Base-by-base conservation (phyloP, 1,140 invertebrate species). In the Penaeus vannamei region DNA sequence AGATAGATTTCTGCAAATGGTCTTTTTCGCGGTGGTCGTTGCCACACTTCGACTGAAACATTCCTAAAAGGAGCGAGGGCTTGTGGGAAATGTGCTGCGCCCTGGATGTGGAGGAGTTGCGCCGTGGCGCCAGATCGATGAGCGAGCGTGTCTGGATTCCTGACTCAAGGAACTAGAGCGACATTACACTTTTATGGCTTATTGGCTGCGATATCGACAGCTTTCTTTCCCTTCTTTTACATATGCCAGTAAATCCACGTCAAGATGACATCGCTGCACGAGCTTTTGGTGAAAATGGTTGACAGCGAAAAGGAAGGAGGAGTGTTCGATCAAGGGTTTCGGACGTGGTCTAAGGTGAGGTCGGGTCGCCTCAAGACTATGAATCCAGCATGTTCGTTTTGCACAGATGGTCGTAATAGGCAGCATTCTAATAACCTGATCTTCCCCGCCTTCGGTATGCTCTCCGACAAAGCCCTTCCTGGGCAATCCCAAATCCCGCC, bases 351-450 rank as follows among this genome's bases (percentile, higher is more conserved):
- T 59, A 36, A 80, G 77, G 77, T 59, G 42, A 32, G 20, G 77
- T 36, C 69, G 69, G 22, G 42, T 46, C 77, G 2, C 36, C 77
- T 80, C 77, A 80, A 80, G 77, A 80, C 77, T 80, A 80, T 80
- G 77, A 53, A 80, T 80, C 77, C 77, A 80, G 77, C 77, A 80
- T 80, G 77, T 80, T 80, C 77, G 77, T 80, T 80, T 80, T 80
- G 77, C 77, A 80, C 77, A 80, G 77, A 80, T 80, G 77, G 77
- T 80, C 42, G 77, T 80, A 80, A 80, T 80, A 80, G 77, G 77
- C 77, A 80, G 77, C 42, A 80, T 53, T 80, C 77, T 80, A 80
- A 80, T 80, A 80, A 53, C 77, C 36, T 80, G 42, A 59, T 80
- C 77, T 23, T n/a, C 77, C 77, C 26, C 77, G 36, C 19, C 77